Conservation (phyloP, 2,888 invertebrate genomes). For the Cerastoderma edule region DNA sequence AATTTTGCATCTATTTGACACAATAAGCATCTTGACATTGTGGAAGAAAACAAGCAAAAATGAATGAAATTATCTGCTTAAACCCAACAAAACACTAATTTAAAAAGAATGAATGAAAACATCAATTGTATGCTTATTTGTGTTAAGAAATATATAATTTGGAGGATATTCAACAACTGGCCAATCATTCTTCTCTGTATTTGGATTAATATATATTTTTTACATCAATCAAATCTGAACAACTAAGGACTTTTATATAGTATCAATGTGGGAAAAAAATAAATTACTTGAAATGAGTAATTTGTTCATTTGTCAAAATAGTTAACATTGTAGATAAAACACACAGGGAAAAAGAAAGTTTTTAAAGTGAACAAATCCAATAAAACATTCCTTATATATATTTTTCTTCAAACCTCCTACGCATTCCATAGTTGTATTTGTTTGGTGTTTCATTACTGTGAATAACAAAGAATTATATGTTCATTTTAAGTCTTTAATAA, state of each 20-base stretch:
- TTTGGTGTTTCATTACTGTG: constrained; percentile 3
- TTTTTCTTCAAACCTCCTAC: constrained; percentile 3
- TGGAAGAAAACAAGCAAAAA: no score
- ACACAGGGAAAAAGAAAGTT: neutral
- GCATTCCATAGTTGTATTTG: constrained; percentile 6
- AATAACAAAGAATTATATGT: constrained; percentile 11
- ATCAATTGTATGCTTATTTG: no score
- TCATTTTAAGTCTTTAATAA: constrained; percentile 16
- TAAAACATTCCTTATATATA: neutral
- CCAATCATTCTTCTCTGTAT: no score
- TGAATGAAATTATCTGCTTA: no score
- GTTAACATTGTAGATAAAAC: neutral
- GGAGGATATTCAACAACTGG: no score
- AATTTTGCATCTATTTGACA: no score
- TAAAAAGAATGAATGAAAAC: no score
- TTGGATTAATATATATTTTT: no score
- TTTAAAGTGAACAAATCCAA: neutral
- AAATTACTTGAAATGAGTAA: neutral
- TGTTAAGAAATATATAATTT: no score
- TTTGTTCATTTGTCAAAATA: neutral
- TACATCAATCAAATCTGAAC: no score
- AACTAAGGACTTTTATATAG: neutral
- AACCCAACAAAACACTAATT: no score
- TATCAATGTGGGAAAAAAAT: neutral
- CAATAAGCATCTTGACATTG: no score